phyloP scores from a whole-genome alignment of 1,140 invertebrate species.

The Vanessa atalanta region DNA sequence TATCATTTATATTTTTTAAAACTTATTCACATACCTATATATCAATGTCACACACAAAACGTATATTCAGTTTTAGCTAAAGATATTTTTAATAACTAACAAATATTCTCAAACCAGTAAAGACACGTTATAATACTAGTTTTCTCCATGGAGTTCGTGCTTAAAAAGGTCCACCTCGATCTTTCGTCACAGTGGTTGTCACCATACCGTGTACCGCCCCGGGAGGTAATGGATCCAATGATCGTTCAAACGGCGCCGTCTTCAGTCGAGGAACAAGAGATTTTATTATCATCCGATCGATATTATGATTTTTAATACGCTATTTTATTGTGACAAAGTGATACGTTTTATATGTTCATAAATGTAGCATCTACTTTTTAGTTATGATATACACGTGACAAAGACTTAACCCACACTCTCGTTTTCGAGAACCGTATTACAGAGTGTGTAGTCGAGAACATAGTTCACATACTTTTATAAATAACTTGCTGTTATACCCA shows the following conservation, averaged over 20 bases:
- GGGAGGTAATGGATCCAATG: constrained; percentile 37
- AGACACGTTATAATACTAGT: neutral
- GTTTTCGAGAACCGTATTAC: neutral
- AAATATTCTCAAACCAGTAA: neutral
- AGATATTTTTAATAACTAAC: neutral
- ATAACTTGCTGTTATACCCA: too few relatives aligned
- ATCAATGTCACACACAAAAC: too few relatives aligned
- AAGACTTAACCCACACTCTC: neutral
- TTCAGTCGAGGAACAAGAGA: neutral
- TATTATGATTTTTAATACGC: constrained; percentile 12
- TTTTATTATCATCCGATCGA: constrained; percentile 18
- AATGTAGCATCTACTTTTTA: neutral
- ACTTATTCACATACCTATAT: too few relatives aligned
- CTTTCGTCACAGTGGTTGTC: constrained; percentile 44
- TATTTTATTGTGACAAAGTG: constrained; percentile 24
- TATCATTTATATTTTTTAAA: neutral
- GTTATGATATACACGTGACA: too few relatives aligned
- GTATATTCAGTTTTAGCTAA: too few relatives aligned
- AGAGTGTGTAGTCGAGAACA: too few relatives aligned
- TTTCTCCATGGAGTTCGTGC: constrained; percentile 18
- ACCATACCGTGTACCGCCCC: constrained; percentile 38
- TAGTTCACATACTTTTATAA: too few relatives aligned
- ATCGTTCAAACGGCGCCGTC: constrained; percentile 22
- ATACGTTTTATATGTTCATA: neutral
- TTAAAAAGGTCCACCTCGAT: constrained; percentile 10